Conservation (phyloP, 2,797 vertebrate species). For the Chanos chanos region DNA sequence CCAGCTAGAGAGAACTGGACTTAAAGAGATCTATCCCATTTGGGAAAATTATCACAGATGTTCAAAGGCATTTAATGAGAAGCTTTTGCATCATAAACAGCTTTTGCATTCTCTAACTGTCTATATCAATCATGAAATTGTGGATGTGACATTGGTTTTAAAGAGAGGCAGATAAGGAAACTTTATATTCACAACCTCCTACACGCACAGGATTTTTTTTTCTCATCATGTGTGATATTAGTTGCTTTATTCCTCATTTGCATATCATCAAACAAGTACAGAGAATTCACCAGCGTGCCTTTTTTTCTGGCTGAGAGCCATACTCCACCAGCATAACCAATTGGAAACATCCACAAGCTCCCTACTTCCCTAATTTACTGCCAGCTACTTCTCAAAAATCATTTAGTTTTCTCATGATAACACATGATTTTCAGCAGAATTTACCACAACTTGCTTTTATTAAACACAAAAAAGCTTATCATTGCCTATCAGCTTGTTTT, state of each 20-base stretch:
- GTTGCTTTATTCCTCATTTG: conserved; percentile 20
- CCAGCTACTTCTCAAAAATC: conserved; percentile 1
- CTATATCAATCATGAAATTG: conserved; percentile 32
- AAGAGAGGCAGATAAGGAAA: conserved; percentile 20
- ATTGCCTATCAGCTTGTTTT: too few relatives aligned
- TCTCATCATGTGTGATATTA: conserved; percentile 14
- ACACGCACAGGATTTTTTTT: background rate
- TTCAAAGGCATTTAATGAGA: conserved; percentile 22
- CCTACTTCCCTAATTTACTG: background rate
- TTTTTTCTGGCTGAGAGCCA: conserved; percentile 21
- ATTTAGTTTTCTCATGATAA: too few relatives aligned
- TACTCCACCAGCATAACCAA: conserved; percentile 26
- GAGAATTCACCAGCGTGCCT: conserved; percentile 6
- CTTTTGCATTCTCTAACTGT: conserved; percentile 17
- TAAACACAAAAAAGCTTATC: too few relatives aligned
- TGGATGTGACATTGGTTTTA: conserved; percentile 17
- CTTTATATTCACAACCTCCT: conserved; percentile 12
- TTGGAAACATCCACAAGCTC: conserved; percentile 23
- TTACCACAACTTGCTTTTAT: too few relatives aligned
- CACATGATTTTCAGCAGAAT: too few relatives aligned
- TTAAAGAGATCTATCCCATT: conserved; percentile 1
- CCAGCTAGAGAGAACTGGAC: conserved; percentile 1
- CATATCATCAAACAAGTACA: background rate
- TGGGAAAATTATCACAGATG: conserved; percentile 25
- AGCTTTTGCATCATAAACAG: conserved; percentile 20